phyloP scores from a whole-genome alignment of 2,888 invertebrate species.

The Apamea sordens region DNA sequence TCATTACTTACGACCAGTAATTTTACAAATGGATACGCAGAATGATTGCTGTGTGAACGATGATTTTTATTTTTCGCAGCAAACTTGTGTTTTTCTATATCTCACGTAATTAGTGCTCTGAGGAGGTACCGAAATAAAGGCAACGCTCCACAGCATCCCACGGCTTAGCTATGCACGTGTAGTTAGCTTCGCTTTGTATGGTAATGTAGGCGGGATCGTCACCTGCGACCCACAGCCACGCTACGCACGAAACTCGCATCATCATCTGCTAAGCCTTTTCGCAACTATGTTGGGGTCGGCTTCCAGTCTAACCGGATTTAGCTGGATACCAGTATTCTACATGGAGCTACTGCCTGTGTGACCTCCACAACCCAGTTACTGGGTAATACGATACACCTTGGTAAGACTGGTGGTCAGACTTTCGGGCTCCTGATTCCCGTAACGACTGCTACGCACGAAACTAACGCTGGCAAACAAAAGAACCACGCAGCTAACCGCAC shows the following conservation, averaged over 20 bases:
- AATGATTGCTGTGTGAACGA: conserved; percentile 58
- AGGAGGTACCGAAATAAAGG: not conserved
- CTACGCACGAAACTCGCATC: not conserved
- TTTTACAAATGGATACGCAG: conserved; percentile 59
- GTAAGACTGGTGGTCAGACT: too few species aligned
- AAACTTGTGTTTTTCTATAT: conserved; percentile 55
- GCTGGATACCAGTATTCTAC: too few species aligned
- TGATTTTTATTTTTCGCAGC: conserved; percentile 65
- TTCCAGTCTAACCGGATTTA: too few species aligned
- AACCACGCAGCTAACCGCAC: not conserved
- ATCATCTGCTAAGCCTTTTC: too few species aligned
- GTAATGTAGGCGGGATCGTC: not conserved
- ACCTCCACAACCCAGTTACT: too few species aligned
- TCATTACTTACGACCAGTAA: conserved; percentile 57
- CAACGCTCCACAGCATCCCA: not conserved
- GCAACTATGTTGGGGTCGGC: too few species aligned
- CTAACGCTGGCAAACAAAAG: not conserved
- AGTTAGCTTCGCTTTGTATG: not conserved
- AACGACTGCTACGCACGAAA: too few species aligned
- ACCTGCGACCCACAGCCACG: not conserved
- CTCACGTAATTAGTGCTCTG: conserved; percentile 49
- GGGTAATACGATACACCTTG: too few species aligned
- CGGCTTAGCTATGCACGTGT: not conserved
- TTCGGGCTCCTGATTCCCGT: too few species aligned
- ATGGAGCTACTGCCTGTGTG: too few species aligned